Base-by-base conservation (phyloP, 1,140 invertebrate genomes). In the Drosophila kikkawai region DNA sequence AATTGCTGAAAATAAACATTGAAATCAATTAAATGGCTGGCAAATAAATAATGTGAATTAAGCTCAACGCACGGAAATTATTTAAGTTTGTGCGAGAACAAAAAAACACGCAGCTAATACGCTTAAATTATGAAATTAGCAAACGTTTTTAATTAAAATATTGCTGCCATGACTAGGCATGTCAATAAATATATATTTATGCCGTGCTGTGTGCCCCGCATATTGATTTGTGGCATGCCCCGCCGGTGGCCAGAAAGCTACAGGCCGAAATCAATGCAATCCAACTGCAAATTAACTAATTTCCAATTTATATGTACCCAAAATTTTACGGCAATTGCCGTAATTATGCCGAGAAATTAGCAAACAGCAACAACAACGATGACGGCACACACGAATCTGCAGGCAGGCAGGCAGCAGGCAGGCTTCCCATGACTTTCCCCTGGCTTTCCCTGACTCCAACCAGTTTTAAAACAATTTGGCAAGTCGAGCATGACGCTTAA, bases 121-220 rank as follows among this genome's bases (percentile, higher is more conserved):
- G 82, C 79, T 79, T 86, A 68, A 87, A 86, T 82, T 86, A 86
- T 86, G 69, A 77, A 82, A 85, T 86, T 79, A 86, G 79, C 65
- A 79, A 85, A 86, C 65, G 69, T 65, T 85, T 86, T 86, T 79
- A 85, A 85, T 82, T 82, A 86, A 82, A 70, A 75, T 79, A 79
- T 79, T 78, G 71, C 68, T 39, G 70, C 70, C 69, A 74, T 57
- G 47, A 51, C 75, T 51, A 47, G 50, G 29, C 55, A 67, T 65
- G 63, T 69, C 57, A 51, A 47, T 67, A 68, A 68, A 66, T 67
- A 45, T 79, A 65, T 87, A 65, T 71, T 60, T 60, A 77, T 68
- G 63, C 59, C 22, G 13, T 61, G 44, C 59, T n/a, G 13, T 50
- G 67, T 34, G 50, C 67, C 11, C 48, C 55, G 42, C 45, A 74